Percentiles rank a stretch among this genome's conserved stretches.
Conservation (phyloP, 2,888 invertebrate genomes). For the Pecten maximus region DNA sequence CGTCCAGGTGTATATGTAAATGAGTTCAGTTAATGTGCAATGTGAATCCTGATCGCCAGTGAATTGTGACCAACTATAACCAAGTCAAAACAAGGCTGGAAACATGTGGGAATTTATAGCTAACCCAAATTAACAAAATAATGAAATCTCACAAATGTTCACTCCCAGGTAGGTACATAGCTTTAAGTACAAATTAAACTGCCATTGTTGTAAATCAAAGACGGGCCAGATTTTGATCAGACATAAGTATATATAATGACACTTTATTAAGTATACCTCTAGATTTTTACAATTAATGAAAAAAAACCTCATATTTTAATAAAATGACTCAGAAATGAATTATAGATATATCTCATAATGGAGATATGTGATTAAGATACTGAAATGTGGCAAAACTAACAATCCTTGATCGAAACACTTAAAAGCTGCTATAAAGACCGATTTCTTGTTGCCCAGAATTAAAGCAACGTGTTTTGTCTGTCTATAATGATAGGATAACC, state of each 20-base stretch:
- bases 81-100: slow-evolving; percentile 15
- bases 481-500: neutral
- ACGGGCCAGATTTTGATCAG: neutral
- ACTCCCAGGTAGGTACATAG: neutral
- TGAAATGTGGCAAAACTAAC: neutral
- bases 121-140: neutral
- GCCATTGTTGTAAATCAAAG: neutral
- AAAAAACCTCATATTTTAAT: neutral
- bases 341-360: neutral
- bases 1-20: slow-evolving; percentile 33
- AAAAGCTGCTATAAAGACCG: neutral
- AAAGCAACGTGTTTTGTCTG: neutral
- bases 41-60: slow-evolving; percentile 5
- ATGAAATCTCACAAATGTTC: neutral
- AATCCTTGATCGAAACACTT: neutral
- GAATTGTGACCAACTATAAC: slow-evolving; percentile 3
- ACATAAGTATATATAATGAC: neutral
- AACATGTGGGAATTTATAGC: slow-evolving; percentile 17
- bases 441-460: neutral
- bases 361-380: neutral
- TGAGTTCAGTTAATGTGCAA: neutral
- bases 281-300: slow-evolving; percentile 9
- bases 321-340: neutral
- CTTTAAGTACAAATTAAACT: neutral
- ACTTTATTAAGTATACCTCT: neutral